Evolutionary conservation across 2,797 vertebrate species (phyloP), one percentile per base, ranked within the genome.

Genomic region (Varecia variegata): DNA sequence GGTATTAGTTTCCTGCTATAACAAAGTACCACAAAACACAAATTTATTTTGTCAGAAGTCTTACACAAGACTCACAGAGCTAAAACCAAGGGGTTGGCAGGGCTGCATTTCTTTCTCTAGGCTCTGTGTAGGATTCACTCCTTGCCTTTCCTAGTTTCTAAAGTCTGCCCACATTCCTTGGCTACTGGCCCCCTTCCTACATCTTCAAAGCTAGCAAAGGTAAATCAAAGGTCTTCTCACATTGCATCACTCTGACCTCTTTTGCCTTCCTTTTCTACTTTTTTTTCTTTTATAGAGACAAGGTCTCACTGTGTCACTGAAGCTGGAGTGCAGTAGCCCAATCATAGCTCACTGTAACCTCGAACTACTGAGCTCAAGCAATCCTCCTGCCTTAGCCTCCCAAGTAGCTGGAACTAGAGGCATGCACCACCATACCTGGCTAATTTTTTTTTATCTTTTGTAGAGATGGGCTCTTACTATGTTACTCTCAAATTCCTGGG

Each of bases 11-110:
- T 89, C 52, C 62, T 73, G 77, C 47, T 74, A 3, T 93, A 88
- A 93, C 65, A 81, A 76, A 65, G 70, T 58, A 92, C 30, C 79
- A 88, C 27, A 92, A 65, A 93, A 80, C 56, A 94, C 17, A 76
- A 18, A 81, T 85, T 54, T 65, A 85, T 14, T 89, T 82, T 58
- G 56, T 83, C n/a, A 62, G 21, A 92, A 87, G 25, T 52, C 38
- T 77, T 62, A 90, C 32, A 68, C 56, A 38, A 38, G 25, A 82
- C 54, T 82, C 60, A 88, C 18, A n/a, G 9, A 32, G 52, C 50
- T 90, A 83, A 87, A 93, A 93, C 43, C 90, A 89, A 92, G 54
- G 43, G 32, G 23, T 14, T 89, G 38, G 23, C 52, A 56, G 43
- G 52, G 18, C 30, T 73, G 4, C 71, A 93, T 62, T 90, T 13